phyloP scores from a whole-genome alignment of 2,113 vertebrate genomes.

The Phaethornis superciliosus region DNA sequence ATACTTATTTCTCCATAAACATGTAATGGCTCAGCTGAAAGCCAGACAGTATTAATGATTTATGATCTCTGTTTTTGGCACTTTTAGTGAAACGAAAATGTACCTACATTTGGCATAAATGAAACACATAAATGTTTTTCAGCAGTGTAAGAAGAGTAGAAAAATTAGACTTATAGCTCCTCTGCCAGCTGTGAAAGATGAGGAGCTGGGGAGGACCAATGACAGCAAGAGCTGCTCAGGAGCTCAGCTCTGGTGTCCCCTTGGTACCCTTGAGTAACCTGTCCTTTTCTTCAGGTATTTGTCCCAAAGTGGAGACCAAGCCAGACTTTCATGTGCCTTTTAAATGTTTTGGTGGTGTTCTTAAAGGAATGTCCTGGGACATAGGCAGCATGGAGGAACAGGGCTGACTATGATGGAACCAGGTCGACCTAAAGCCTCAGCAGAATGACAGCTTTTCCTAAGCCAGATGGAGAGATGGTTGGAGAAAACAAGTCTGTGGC shows the following conservation, averaged over 20 bases:
- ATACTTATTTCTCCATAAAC: background rate
- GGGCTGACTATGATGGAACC: background rate
- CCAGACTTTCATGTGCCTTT: background rate
- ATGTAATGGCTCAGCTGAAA: background rate
- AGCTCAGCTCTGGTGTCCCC: background rate
- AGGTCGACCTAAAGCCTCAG: background rate
- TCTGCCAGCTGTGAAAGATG: background rate
- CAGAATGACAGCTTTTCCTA: background rate
- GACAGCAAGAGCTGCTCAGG: background rate
- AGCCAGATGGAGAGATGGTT: background rate
- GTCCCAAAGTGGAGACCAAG: background rate
- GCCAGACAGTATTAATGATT: background rate
- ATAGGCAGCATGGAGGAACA: background rate
- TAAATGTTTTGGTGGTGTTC: background rate
- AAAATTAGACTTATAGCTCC: background rate
- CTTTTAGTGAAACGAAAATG: background rate
- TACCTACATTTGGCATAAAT: background rate
- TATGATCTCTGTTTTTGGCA: constrained; percentile 2
- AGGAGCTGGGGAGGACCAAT: background rate
- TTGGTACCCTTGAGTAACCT: background rate
- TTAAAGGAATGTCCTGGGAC: background rate
- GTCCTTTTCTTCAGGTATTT: background rate
- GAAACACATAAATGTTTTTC: background rate
- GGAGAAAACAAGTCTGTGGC: background rate
- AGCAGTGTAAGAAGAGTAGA: background rate